A percentile compares a stretch with the other conserved stretches of the same genome.
These are phyloP conservation scores for Axinella damicornis DNA, from an alignment of 37 sponge, comb jelly and placozoan species.

Conservation along the genomic window DNA sequence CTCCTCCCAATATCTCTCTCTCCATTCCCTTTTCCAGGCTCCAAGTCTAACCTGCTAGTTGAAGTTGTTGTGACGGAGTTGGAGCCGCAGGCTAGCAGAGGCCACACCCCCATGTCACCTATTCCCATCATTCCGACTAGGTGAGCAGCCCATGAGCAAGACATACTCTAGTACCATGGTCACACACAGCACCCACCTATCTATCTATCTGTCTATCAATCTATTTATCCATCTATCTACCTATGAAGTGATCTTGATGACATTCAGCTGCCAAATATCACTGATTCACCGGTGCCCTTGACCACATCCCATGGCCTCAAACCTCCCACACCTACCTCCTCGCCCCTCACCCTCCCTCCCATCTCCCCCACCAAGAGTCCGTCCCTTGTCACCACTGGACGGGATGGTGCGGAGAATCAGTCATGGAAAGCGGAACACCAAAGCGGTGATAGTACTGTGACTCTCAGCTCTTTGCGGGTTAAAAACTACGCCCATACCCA, in stretches of 20 bases:
- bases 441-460: background rate
- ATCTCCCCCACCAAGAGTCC: slow-evolving; percentile 1
- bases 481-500: background rate
- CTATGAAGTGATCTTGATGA: too few species aligned
- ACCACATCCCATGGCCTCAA: too few species aligned
- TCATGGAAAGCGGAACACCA: background rate
- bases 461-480: background rate
- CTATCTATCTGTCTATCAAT: too few species aligned
- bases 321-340: background rate
- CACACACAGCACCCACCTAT: background rate
- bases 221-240: background rate
- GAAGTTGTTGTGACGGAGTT: slow-evolving; percentile 2
- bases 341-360: slow-evolving; percentile 10
- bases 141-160: too few species aligned
- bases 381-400: background rate
- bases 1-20: too few species aligned
- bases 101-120: background rate
- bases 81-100: slow-evolving; percentile 4
- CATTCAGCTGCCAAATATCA: too few species aligned
- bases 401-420: background rate
- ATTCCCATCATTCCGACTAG: too few species aligned
- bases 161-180: background rate
- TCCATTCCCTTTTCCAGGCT: slow-evolving; percentile 12
- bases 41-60: slow-evolving; percentile 59
- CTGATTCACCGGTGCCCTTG: too few species aligned